Conservation (phyloP, 2,113 vertebrate species). For the Tiliqua scincoides region DNA sequence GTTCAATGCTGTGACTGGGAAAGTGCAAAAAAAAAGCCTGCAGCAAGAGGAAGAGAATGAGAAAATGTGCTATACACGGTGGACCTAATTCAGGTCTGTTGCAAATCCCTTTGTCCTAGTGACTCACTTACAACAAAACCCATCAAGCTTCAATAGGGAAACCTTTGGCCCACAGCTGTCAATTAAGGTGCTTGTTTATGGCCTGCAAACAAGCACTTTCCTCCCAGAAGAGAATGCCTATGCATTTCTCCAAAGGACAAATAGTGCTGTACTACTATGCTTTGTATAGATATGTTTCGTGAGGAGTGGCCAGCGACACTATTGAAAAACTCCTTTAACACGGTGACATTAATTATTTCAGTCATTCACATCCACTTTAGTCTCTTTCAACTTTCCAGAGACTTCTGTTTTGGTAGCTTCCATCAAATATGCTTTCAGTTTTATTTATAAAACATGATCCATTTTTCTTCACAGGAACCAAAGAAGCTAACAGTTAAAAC, state of each 20-base stretch:
- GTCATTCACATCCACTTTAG: not conserved
- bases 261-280: not conserved
- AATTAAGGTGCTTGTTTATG: constrained; percentile 31
- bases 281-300: constrained; percentile 2
- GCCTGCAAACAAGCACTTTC: not conserved
- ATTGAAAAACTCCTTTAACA: constrained; percentile 12
- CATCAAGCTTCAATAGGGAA: not conserved
- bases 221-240: not conserved
- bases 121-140: constrained; percentile 42
- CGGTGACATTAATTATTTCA: not conserved
- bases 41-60: constrained; percentile 2
- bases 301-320: not conserved
- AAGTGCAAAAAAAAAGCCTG: not conserved
- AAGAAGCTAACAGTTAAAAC: not conserved
- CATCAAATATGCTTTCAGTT: not conserved
- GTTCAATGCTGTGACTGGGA: constrained; percentile 23
- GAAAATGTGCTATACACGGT: not conserved
- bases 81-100: constrained; percentile 10
- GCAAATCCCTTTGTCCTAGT: constrained; percentile 18
- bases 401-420: not conserved
- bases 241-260: not conserved
- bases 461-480: not conserved
- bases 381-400: not conserved
- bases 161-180: not conserved
- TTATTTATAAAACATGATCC: not conserved